Evolutionary conservation across 2,113 vertebrate genomes (phyloP).

Genomic region (Gadus macrocephalus): DNA sequence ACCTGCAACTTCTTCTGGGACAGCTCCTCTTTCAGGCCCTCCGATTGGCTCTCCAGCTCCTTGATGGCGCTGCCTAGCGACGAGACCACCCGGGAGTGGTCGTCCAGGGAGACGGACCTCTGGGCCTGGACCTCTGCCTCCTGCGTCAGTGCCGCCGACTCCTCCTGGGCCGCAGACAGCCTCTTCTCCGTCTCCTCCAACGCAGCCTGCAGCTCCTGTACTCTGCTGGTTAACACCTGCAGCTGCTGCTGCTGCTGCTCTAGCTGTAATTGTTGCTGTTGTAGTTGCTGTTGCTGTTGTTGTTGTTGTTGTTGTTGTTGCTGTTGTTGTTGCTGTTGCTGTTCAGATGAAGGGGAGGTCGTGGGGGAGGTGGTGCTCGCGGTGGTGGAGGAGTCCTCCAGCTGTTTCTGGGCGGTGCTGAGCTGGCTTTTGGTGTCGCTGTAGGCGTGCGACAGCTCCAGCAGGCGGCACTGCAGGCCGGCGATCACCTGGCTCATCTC

Average conservation of each 20-base stretch:
- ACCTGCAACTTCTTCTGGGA: conserved; percentile 74
- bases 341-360: background rate
- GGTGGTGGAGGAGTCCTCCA: conserved; percentile 40
- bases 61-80: conserved; percentile 78
- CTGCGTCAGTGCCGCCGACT: conserved; percentile 76
- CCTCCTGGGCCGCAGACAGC: conserved; percentile 67
- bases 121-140: conserved; percentile 81
- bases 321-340: too few species aligned
- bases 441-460: conserved; percentile 86
- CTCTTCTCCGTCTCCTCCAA: conserved; percentile 76
- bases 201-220: conserved; percentile 77
- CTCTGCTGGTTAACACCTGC: conserved; percentile 52
- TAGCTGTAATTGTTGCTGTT: conserved; percentile 14
- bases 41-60: conserved; percentile 78
- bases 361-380: background rate
- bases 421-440: conserved; percentile 88
- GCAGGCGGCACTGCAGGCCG: conserved; percentile 83
- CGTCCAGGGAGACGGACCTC: conserved; percentile 76
- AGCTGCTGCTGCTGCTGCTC: conserved; percentile 23
- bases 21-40: conserved; percentile 72
- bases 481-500: conserved; percentile 74
- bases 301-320: too few species aligned
- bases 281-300: conserved; percentile 10
- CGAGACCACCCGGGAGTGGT: conserved; percentile 83
- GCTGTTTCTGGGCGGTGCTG: conserved; percentile 69